Evolutionary conservation across 2,888 invertebrate genomes (phyloP), one percentile per base, ranked within the genome.

Genomic region (Cotesia congregata): DNA sequence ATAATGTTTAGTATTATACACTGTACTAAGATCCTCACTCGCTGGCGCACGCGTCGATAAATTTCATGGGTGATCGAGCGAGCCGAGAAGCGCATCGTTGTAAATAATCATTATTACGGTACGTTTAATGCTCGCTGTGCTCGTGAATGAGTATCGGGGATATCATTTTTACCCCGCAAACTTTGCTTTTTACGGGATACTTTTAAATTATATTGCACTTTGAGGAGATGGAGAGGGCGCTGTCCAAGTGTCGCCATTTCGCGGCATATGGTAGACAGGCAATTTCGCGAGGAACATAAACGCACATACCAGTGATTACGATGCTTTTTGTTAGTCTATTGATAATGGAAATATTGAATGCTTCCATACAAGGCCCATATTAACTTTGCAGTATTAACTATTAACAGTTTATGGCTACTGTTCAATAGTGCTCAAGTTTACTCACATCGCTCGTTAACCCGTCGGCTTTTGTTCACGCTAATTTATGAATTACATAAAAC

Each of bases 21-120:
- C 72, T 60, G 62, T 15, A 65, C 60, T 68, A 20, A 38, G 41
- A 40, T 15, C 40, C 30, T 12, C 67, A 62, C 41, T 17, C 73
- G 17, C 60, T 74, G 38, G 68, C 72, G 65, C 69, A 73, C 77
- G 76, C 74, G 72, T 80, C 82, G 81, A 84, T 83, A 84, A 84
- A 83, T 83, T 82, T 83, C 80, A 82, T 80, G 79, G 80, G 79
- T 79, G 82, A 79, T 81, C 79, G 79, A 79, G 81, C 79, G 75
- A 50, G 76, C 69, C 76, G 75, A 77, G 75, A 79, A 81, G 78
- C 79, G 79, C 80, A 78, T 74, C 77, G 80, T 60, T 70, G 70
- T 82, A 81, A 81, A 83, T 83, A 82, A 81, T 82, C 81, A 81
- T 80, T 79, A 72, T 74, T 78, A 67, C 76, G 79, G 73, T 79